phyloP scores from a whole-genome alignment of 2,113 vertebrate species.

The Actenoides lindsayi region DNA sequence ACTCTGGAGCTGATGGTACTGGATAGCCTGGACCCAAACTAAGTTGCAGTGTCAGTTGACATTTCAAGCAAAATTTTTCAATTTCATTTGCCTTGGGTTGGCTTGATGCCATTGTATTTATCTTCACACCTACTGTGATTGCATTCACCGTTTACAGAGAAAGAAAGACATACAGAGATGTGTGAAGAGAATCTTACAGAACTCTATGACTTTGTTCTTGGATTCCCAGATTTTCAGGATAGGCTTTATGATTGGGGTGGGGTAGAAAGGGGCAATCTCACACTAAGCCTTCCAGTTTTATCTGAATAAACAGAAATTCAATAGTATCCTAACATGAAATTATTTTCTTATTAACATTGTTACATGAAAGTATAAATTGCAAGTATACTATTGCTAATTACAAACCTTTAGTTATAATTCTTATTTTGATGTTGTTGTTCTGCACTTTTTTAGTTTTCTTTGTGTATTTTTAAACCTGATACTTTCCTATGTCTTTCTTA shows the following conservation, averaged over 20 bases:
- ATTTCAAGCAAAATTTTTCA: background rate
- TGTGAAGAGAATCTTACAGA: background rate
- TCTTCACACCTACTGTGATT: background rate
- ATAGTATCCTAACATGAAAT: background rate
- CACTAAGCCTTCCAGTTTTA: background rate
- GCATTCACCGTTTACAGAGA: background rate
- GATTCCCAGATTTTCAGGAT: background rate
- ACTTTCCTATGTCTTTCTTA: background rate
- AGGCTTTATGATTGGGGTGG: background rate
- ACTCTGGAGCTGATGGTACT: background rate
- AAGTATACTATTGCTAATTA: background rate
- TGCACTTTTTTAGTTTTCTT: background rate
- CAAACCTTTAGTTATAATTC: background rate
- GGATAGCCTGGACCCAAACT: background rate
- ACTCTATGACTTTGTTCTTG: background rate
- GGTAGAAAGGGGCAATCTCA: background rate
- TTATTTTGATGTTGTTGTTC: background rate
- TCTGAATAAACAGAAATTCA: background rate
- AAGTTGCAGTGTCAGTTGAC: background rate
- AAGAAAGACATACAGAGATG: background rate
- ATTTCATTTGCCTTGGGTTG: background rate
- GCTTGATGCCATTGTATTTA: background rate
- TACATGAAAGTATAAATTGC: background rate
- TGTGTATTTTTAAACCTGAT: background rate
- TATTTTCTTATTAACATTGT: background rate